Evolutionary conservation across 2,888 invertebrate species (phyloP), one percentile per base, ranked within the genome.

Genomic region (Platerodrilus igneus): DNA sequence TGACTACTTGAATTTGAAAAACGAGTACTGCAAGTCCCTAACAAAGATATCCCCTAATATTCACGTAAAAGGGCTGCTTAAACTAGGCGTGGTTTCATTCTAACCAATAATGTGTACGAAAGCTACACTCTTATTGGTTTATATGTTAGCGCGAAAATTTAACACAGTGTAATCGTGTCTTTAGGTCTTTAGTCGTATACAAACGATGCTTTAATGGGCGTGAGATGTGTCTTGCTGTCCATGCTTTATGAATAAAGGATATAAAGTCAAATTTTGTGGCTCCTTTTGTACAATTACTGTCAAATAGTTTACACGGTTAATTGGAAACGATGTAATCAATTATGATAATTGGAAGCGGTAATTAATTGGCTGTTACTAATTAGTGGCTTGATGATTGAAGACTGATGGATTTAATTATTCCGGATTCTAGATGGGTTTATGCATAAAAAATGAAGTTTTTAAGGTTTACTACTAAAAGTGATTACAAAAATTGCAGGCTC

Each of bases 21-120:
- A 63, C 57, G 58, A 55, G 59, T 52, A 58, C 59, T 57, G 58
- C 55, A 54, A 54, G 55, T 55, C 52, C 55, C 59, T 53, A 53
- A 55, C 57, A 55, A 60, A 67, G 67, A 66, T 66, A 68, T 66
- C 65, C 68, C 68, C 68, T 68, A 67, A 67, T 68, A 64, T 66
- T 64, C 61, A 34, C 14, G 37, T 41, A 59, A 64, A 65, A 63
- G 62, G 58, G 55, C 56, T 63, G 60, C 59, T 63, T 58, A 59
- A 53, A 50, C 37, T 39, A 50, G 66, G 64, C 63, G 70, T 69
- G 66, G 68, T 70, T 70, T 68, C 67, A 69, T 70, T 72, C 72
- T 73, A 71, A 75, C 78, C 78, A 77, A 78, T 78, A 74, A 70
- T 72, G 70, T 69, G 69, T 70, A 71, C 71, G 72, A 73, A 73